Percentiles rank a stretch among this genome's conserved stretches.
Evolutionary conservation across 1,140 invertebrate species (phyloP).

Genomic region (Tigriopus japonicus): DNA sequence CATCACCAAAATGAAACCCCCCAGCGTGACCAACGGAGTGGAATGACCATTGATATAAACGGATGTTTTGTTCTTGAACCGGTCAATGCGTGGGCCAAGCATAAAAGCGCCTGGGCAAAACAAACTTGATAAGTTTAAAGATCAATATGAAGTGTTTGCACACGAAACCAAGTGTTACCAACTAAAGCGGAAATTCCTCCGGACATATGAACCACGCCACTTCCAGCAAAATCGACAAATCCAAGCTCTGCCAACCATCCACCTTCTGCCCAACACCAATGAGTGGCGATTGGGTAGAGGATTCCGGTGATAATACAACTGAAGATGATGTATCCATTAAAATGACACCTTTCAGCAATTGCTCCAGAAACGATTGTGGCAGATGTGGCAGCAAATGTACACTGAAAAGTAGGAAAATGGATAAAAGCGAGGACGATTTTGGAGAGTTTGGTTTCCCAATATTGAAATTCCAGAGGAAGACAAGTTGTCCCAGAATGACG

Average conservation of each 20-base stretch:
- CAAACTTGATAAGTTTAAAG: too few species aligned
- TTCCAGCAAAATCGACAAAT: conserved; percentile 27
- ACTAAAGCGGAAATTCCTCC: conserved; percentile 34
- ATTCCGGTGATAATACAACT: conserved; percentile 35
- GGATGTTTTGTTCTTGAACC: conserved; percentile 24
- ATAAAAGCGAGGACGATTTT: not conserved
- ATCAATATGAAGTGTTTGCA: too few species aligned
- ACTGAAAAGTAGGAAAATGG: conserved; percentile 21
- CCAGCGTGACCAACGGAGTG: conserved; percentile 28
- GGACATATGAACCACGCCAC: conserved; percentile 32
- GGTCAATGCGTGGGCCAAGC: conserved; percentile 30
- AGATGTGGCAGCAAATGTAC: conserved; percentile 32
- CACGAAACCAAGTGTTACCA: not conserved
- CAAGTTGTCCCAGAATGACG: too few species aligned
- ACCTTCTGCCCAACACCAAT: conserved; percentile 34
- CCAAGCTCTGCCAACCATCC: conserved; percentile 26
- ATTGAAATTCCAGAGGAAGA: too few species aligned
- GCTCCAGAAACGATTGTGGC: conserved; percentile 35
- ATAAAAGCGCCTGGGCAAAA: conserved; percentile 24
- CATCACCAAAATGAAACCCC: conserved; percentile 37
- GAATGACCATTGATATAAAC: conserved; percentile 25
- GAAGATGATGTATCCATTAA: conserved; percentile 35
- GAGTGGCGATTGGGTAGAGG: conserved; percentile 34
- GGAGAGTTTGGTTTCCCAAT: not conserved
- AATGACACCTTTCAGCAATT: conserved; percentile 37